A percentile compares a stretch with the other conserved stretches of the same genome.
Evolutionary conservation across 2,113 vertebrate genomes (phyloP).

Genomic region (Dromiciops gliroides): DNA sequence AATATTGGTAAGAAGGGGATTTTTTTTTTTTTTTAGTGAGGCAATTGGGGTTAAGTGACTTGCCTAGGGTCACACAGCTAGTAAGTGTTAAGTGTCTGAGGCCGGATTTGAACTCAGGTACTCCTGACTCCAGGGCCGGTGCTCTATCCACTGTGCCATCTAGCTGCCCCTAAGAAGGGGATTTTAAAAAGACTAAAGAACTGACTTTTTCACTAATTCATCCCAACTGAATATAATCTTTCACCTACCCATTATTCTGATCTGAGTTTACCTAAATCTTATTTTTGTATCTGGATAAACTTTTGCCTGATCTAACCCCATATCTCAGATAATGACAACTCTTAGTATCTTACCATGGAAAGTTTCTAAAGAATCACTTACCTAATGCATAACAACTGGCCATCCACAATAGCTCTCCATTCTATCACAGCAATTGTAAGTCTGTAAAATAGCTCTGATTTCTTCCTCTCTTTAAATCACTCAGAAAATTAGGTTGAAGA

Average conservation of each 20-base stretch:
- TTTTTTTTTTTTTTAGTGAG: too few species aligned
- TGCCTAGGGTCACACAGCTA: too few species aligned
- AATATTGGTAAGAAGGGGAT: neutral
- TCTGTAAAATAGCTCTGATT: neutral
- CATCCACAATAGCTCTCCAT: neutral
- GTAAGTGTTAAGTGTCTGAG: too few species aligned
- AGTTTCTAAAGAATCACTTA: neutral
- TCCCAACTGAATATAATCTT: neutral
- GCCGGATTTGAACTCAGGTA: too few species aligned
- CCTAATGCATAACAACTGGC: neutral
- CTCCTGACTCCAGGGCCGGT: too few species aligned
- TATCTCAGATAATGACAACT: neutral
- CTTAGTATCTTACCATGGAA: neutral
- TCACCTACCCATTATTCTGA: neutral
- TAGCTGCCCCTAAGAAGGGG: neutral
- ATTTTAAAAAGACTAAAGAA: neutral
- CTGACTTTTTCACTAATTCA: neutral
- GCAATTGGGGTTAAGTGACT: too few species aligned
- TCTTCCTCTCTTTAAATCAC: neutral
- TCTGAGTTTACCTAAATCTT: neutral
- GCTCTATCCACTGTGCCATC: too few species aligned
- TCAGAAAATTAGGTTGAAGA: neutral
- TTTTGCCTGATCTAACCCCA: neutral
- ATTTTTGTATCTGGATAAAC: neutral
- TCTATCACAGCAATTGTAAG: neutral